Percentiles rank a stretch among this genome's conserved stretches.
These are phyloP conservation scores for Aleiodes leptofemur DNA, from an alignment of 2,888 invertebrate genomes.

Conservation along the genomic window DNA sequence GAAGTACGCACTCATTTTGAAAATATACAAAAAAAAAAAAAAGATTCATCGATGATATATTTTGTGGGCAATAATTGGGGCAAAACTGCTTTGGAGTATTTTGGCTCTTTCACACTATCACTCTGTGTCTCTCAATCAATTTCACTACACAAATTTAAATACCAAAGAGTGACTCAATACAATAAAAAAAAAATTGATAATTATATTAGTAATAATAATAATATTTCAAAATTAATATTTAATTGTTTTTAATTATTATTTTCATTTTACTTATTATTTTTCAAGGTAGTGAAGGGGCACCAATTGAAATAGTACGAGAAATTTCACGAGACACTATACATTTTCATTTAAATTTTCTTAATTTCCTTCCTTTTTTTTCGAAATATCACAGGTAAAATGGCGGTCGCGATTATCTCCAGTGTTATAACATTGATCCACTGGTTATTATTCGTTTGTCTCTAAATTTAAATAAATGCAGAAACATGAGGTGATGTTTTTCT, in stretches of 20 bases:
- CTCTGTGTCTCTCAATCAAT: slow-evolving; percentile 12
- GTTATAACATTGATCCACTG: slow-evolving; percentile 54
- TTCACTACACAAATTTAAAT: slow-evolving; percentile 21
- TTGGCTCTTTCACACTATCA: slow-evolving; percentile 24
- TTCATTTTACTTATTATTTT: slow-evolving; percentile 21
- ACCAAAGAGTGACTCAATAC: slow-evolving; percentile 27
- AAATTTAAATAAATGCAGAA: slow-evolving; percentile 68
- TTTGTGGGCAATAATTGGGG: slow-evolving; percentile 47
- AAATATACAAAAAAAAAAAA: slow-evolving; percentile 56
- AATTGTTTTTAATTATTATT: slow-evolving; percentile 21
- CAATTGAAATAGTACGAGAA: slow-evolving; percentile 38
- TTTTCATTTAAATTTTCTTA: slow-evolving; percentile 37
- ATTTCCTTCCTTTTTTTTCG: slow-evolving; percentile 50
- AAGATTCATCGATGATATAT: slow-evolving; percentile 66
- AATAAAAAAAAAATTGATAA: slow-evolving; percentile 20
- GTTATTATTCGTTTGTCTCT: slow-evolving; percentile 50
- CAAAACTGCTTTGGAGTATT: slow-evolving; percentile 26
- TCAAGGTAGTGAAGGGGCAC: slow-evolving; percentile 17
- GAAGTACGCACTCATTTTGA: slow-evolving; percentile 9
- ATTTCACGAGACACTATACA: slow-evolving; percentile 58
- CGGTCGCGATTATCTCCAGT: slow-evolving; percentile 60
- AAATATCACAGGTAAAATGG: slow-evolving; percentile 73
- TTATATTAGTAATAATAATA: slow-evolving; percentile 14
- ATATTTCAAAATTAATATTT: slow-evolving; percentile 16
- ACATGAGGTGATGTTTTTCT: slow-evolving; percentile 49